Evolutionary conservation across 2,888 invertebrate genomes (phyloP).

Genomic region (Mesoligia furuncula): DNA sequence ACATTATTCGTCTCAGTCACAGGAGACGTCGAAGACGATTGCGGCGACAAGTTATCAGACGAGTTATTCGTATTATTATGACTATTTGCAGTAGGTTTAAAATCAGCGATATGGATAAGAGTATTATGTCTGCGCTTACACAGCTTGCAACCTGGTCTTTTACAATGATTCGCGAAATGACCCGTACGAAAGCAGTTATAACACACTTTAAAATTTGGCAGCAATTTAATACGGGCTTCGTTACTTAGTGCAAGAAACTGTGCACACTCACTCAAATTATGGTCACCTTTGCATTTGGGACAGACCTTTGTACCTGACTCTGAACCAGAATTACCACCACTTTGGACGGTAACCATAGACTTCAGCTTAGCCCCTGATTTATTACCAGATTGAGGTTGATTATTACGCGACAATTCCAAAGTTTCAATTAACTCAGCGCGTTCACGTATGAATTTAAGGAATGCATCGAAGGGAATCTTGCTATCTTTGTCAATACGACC

Average conservation of each 20-base stretch:
- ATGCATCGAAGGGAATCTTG: conserved; percentile 1
- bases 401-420: not conserved
- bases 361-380: conserved; percentile 5
- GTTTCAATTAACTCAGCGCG: conserved; percentile 10
- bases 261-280: not conserved
- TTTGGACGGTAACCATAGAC: conserved; percentile 8
- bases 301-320: conserved; percentile 3
- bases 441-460: not conserved
- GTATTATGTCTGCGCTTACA: too few relatives aligned
- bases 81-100: not conserved
- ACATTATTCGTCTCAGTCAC: not conserved
- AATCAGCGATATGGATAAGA: not conserved
- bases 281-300: conserved; percentile 11
- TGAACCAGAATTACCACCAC: not conserved
- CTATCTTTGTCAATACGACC: not conserved
- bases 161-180: not conserved
- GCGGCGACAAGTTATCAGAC: not conserved
- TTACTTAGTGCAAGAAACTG: conserved; percentile 5
- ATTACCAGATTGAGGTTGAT: not conserved
- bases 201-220: not conserved
- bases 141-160: too few relatives aligned
- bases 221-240: conserved; percentile 7
- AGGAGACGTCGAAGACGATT: not conserved
- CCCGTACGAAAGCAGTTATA: not conserved
- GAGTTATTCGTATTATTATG: not conserved